A percentile compares a stretch with the other conserved stretches of the same genome.
phyloP scores from a whole-genome alignment of 2,888 invertebrate genomes.

The Drosophila buzzatii region DNA sequence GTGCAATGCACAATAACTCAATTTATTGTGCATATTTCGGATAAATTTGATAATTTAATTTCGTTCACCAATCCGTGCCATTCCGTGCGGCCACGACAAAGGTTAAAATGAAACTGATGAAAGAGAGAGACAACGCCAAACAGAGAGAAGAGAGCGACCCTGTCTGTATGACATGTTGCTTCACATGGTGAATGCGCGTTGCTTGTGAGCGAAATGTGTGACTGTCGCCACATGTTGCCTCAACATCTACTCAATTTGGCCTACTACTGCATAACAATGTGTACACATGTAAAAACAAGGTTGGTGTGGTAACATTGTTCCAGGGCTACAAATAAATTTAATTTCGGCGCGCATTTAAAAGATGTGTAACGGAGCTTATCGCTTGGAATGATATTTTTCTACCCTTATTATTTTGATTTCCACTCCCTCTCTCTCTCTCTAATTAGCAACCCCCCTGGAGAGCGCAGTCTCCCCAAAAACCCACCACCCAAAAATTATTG shows the following conservation, averaged over 20 bases:
- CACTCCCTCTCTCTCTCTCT: background rate
- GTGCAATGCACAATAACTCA: slow-evolving; percentile 65
- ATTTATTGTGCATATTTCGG: slow-evolving; percentile 70
- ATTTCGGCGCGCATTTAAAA: slow-evolving; percentile 2
- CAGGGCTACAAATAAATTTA: slow-evolving; percentile 15
- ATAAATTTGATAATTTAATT: slow-evolving; percentile 40
- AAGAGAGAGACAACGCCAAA: slow-evolving; percentile 50
- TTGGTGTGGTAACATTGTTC: background rate
- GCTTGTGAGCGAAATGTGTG: slow-evolving; percentile 20
- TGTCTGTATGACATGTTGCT: slow-evolving; percentile 42
- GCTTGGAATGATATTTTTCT: background rate
- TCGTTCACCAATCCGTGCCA: slow-evolving; percentile 62
- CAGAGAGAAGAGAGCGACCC: slow-evolving; percentile 43
- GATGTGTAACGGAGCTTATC: background rate
- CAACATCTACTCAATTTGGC: slow-evolving; percentile 35
- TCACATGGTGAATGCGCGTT: slow-evolving; percentile 31
- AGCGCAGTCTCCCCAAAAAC: slow-evolving; percentile 31
- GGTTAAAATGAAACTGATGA: slow-evolving; percentile 63
- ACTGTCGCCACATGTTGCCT: slow-evolving; percentile 50
- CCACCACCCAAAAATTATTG: slow-evolving; percentile 62
- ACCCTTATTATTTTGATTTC: background rate
- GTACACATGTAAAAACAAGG: slow-evolving; percentile 1
- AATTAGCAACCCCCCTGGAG: slow-evolving; percentile 19
- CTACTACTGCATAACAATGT: slow-evolving; percentile 27
- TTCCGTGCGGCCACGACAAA: slow-evolving; percentile 63